A percentile compares a stretch with the other conserved stretches of the same genome.
Conservation (phyloP, 2,113 vertebrate genomes). For the Laticauda laticaudata region DNA sequence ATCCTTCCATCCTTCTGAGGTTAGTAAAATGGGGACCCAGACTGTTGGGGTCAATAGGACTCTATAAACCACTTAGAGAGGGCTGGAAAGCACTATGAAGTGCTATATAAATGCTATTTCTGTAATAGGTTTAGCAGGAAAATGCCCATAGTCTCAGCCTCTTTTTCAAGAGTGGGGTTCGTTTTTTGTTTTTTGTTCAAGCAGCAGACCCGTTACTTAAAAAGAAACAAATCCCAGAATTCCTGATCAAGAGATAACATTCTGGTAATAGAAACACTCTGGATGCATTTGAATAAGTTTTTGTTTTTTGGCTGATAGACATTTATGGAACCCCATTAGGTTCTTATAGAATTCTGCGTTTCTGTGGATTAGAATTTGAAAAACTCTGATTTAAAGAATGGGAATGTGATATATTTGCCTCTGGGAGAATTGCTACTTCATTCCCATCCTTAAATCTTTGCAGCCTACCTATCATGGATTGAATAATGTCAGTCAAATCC, state of each 20-base stretch:
- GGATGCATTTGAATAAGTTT: not conserved
- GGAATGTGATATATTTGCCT: not conserved
- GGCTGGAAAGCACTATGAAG: not conserved
- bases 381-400: not conserved
- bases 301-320: not conserved
- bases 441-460: not conserved
- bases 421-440: not conserved
- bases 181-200: not conserved
- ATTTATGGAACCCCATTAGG: not conserved
- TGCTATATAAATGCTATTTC: not conserved
- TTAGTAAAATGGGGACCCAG: not conserved
- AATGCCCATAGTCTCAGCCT: not conserved
- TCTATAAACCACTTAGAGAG: not conserved
- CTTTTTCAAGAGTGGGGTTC: not conserved
- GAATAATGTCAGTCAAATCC: not conserved
- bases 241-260: not conserved
- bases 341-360: not conserved
- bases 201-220: not conserved
- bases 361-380: not conserved
- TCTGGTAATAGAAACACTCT: not conserved
- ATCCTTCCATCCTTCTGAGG: not conserved
- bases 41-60: not conserved
- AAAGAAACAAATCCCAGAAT: not conserved
- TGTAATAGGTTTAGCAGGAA: not conserved
- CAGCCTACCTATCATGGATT: not conserved